These are phyloP conservation scores for Lepus americanus DNA, from an alignment of 2,113 vertebrate genomes.

Conservation along the genomic window DNA sequence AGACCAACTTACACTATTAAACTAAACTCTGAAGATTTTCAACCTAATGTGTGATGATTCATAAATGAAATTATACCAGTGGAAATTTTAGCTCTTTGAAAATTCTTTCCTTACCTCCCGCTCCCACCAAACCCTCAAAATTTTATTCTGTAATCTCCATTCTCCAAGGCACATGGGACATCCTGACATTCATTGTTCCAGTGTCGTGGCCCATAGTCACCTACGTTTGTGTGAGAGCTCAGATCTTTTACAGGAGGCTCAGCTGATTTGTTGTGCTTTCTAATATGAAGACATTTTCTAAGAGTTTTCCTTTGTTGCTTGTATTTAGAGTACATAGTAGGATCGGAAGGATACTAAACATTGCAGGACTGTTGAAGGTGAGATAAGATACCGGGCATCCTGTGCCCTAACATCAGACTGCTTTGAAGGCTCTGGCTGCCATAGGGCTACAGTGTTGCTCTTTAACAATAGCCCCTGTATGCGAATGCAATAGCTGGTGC, in stretches of 20 bases:
- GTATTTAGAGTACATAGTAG: neutral
- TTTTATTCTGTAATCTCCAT: neutral
- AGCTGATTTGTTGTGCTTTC: neutral
- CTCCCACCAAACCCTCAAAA: neutral
- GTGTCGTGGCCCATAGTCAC: neutral
- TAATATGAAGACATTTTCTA: neutral
- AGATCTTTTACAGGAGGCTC: neutral
- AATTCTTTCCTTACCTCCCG: neutral
- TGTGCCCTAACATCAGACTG: neutral
- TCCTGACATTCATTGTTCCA: neutral
- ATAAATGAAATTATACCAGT: constrained; percentile 12
- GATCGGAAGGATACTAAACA: neutral
- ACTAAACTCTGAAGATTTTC: constrained; percentile 8
- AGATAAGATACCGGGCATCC: neutral
- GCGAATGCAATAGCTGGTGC: neutral
- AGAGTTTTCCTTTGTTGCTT: constrained; percentile 7
- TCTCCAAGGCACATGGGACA: neutral
- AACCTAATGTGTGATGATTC: neutral
- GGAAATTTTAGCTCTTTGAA: neutral
- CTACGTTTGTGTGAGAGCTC: neutral
- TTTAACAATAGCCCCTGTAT: neutral
- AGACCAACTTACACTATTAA: neutral
- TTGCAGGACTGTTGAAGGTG: neutral
- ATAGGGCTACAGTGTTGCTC: neutral
- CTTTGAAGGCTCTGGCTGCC: neutral